These are phyloP conservation scores for Zoanthus sociatus DNA, from an alignment of 92 coral and sea anemone species.

Conservation along the genomic window DNA sequence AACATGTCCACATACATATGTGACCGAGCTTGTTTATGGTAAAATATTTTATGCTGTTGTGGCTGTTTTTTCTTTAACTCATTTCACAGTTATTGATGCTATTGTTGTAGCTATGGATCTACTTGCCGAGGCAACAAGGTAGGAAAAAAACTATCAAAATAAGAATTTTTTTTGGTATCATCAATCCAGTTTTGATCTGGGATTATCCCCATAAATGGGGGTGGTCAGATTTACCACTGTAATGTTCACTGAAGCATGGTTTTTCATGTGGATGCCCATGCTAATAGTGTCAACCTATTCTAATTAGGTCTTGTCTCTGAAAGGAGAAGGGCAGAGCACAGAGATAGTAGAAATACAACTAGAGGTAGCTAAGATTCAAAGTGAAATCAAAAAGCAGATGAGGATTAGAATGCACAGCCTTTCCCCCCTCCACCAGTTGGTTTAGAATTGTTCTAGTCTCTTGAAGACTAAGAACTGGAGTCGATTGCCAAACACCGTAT, in stretches of 20 bases:
- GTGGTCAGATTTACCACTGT: not conserved
- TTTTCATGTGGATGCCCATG: not conserved
- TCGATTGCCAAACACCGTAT: too few species aligned
- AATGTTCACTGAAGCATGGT: not conserved
- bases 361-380: not conserved
- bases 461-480: too few species aligned
- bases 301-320: not conserved
- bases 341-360: not conserved
- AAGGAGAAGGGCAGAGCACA: not conserved
- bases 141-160: not conserved
- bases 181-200: too few species aligned
- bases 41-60: not conserved
- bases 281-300: not conserved
- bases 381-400: not conserved
- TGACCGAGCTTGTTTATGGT: too few species aligned
- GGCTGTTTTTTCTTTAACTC: conserved; percentile 45
- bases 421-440: too few species aligned
- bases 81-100: conserved; percentile 87
- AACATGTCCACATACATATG: not conserved
- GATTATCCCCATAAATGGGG: too few species aligned
- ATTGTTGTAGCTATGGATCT: conserved; percentile 94
- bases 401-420: not conserved
- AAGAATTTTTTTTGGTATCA: not conserved
- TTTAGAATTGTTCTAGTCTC: too few species aligned
- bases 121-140: conserved; percentile 86